These are phyloP conservation scores for Zygogramma bicolorata DNA, from an alignment of 2,888 invertebrate species.

Conservation along the genomic window DNA sequence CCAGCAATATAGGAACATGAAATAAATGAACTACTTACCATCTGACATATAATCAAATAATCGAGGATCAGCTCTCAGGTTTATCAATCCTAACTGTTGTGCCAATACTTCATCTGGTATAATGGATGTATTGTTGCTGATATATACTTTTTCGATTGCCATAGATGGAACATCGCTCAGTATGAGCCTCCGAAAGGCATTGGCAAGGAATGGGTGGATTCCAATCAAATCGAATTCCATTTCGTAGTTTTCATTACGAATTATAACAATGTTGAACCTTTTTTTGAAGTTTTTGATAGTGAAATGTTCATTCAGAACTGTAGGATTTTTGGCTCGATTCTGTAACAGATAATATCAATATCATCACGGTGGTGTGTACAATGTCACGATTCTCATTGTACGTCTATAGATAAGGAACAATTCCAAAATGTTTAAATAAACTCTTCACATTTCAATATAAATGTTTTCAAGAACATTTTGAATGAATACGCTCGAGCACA, in stretches of 20 bases:
- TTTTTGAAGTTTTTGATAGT: conserved; percentile 78
- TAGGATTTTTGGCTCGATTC: conserved; percentile 56
- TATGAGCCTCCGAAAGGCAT: conserved; percentile 87
- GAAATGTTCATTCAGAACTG: conserved; percentile 75
- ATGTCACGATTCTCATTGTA: no score
- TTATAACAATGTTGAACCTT: conserved; percentile 71
- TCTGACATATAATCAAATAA: conserved; percentile 82
- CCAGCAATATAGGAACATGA: no score
- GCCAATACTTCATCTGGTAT: conserved; percentile 93
- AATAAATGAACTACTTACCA: conserved; percentile 23
- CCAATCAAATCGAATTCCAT: conserved; percentile 93
- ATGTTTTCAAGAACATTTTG: no score
- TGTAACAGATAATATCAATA: conserved; percentile 44
- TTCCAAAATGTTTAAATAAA: no score
- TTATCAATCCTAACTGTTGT: conserved; percentile 88
- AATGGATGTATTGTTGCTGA: conserved; percentile 89
- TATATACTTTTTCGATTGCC: conserved; percentile 91
- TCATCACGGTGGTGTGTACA: no score
- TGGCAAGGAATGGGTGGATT: conserved; percentile 84
- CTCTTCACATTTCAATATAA: no score
- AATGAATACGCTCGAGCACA: no score
- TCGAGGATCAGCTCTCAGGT: conserved; percentile 92
- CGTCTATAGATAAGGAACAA: no score
- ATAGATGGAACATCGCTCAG: conserved; percentile 92
- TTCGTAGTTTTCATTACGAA: conserved; percentile 75